These are phyloP conservation scores for Spilogale gracilis DNA, from an alignment of 2,113 vertebrate genomes.

Conservation along the genomic window DNA sequence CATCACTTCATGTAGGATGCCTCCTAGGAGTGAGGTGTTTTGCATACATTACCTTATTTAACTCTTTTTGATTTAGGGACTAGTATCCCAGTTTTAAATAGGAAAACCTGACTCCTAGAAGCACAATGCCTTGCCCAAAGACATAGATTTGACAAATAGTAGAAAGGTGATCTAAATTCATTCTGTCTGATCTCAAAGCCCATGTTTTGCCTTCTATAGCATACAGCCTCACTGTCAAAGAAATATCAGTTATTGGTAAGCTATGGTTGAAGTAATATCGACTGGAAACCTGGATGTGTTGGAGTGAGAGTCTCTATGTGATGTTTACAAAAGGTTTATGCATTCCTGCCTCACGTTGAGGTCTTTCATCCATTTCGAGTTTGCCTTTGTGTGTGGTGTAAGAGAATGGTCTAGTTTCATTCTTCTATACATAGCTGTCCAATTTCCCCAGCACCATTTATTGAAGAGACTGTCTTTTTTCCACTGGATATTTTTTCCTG, in stretches of 20 bases:
- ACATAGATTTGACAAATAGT: neutral
- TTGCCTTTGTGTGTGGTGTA: too few relatives aligned
- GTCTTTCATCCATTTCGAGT: too few relatives aligned
- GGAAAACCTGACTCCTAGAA: neutral
- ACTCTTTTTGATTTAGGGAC: neutral
- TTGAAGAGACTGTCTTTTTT: too few relatives aligned
- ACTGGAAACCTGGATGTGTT: neutral
- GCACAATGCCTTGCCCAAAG: neutral
- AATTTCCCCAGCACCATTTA: too few relatives aligned
- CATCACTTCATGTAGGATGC: neutral
- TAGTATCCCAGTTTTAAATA: neutral
- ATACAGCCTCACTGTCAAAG: neutral
- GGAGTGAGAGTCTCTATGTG: neutral
- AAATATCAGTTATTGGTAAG: neutral
- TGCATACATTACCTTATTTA: too few relatives aligned
- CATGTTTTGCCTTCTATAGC: neutral
- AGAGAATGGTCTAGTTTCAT: too few relatives aligned
- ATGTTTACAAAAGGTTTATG: neutral
- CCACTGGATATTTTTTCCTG: too few relatives aligned
- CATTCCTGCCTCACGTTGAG: too few relatives aligned
- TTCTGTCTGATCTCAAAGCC: neutral
- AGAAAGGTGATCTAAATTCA: neutral
- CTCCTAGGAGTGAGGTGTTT: neutral
- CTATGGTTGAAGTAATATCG: neutral
- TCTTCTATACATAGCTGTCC: too few relatives aligned